phyloP scores from a whole-genome alignment of 2,797 vertebrate species.

The Enteromius radiatus region DNA sequence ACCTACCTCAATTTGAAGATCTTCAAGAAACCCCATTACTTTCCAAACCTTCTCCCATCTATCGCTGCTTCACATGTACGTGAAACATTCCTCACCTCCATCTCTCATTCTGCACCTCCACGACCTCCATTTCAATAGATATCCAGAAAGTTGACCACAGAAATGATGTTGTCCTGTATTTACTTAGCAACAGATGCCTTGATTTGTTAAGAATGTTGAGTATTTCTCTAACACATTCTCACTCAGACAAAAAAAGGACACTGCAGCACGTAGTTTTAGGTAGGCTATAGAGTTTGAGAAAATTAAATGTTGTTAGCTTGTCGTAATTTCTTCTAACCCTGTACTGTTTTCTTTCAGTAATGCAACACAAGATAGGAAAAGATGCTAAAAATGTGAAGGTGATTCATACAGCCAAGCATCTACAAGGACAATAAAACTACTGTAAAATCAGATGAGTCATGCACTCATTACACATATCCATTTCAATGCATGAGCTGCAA shows the following conservation, averaged over 20 bases:
- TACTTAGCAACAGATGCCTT: background rate
- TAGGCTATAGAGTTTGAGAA: background rate
- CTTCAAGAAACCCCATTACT: constrained; percentile 6
- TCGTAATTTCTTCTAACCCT: background rate
- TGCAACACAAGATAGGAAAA: background rate
- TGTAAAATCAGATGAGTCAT: background rate
- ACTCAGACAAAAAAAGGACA: background rate
- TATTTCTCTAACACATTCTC: background rate
- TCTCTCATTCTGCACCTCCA: constrained; percentile 38
- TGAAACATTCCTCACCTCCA: constrained; percentile 47
- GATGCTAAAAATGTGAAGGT: background rate
- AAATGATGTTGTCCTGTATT: background rate
- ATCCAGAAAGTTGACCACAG: background rate
- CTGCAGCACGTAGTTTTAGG: background rate
- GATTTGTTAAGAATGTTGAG: background rate
- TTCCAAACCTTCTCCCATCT: background rate
- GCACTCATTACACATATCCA: background rate
- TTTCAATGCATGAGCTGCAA: background rate
- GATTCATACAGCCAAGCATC: background rate
- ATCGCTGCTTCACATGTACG: background rate
- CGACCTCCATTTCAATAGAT: background rate
- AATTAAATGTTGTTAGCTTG: no score
- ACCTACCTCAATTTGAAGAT: background rate
- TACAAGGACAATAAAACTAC: background rate
- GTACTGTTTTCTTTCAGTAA: background rate